Evolutionary conservation across 2,888 invertebrate species (phyloP).

Genomic region (Molorchus minor): DNA sequence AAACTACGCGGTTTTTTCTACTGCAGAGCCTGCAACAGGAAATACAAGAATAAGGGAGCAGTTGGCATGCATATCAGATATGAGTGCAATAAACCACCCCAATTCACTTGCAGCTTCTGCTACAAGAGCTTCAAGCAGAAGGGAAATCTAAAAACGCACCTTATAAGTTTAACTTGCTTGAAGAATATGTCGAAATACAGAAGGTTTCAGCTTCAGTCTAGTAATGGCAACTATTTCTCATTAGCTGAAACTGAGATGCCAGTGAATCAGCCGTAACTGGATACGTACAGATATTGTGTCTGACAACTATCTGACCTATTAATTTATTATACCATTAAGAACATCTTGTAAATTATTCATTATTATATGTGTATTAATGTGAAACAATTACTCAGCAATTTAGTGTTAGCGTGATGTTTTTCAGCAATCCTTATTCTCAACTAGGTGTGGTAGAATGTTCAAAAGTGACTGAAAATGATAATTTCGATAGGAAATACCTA

Average conservation of each 20-base stretch:
- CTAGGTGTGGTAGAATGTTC: too few species aligned
- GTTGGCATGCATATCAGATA: conserved; percentile 38
- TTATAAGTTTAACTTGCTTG: conserved; percentile 19
- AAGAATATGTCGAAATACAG: conserved; percentile 10
- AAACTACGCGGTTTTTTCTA: conserved; percentile 15
- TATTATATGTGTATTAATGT: too few species aligned
- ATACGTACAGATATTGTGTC: too few species aligned
- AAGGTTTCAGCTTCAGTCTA: conserved; percentile 7
- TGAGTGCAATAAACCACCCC: conserved; percentile 43
- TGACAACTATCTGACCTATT: too few species aligned
- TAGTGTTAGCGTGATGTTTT: too few species aligned
- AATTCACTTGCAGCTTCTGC: conserved; percentile 40
- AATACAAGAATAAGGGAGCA: conserved; percentile 33
- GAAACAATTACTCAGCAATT: too few species aligned
- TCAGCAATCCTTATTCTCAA: too few species aligned
- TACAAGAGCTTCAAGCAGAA: conserved; percentile 36
- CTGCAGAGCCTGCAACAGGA: conserved; percentile 36
- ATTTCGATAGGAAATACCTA: too few species aligned
- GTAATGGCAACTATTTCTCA: conserved; percentile 5
- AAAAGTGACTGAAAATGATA: too few species aligned
- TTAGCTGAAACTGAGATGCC: background rate
- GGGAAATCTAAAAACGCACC: conserved; percentile 32
- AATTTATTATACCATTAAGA: too few species aligned
- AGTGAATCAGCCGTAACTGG: too few species aligned
- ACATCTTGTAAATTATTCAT: too few species aligned